Evolutionary conservation across 2,113 vertebrate genomes (phyloP), one percentile per base, ranked within the genome.

Genomic region (Odontophorus gujanensis): DNA sequence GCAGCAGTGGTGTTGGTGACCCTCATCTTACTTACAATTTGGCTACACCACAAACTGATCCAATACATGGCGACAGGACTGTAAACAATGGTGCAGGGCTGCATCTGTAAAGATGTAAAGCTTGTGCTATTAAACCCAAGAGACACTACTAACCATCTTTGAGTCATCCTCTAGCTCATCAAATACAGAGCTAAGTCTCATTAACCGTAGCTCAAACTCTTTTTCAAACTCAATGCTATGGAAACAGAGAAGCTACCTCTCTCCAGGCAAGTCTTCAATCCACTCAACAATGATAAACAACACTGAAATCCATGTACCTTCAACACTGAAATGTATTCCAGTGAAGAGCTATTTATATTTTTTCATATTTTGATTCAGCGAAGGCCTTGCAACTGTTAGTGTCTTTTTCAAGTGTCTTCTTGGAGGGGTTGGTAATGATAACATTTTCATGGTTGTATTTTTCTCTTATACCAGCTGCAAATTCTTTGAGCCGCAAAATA

Each of bases 401-500:
- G 40, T 40, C 40, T 40, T 40, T 40, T 40, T 40, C 40, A 85
- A 77, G 51, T 8, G 6, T 75, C n/a, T 85, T 90, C 51, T 72
- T 59, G 13, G 81, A 82, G 67, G 21, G 63, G 36, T 21, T 53
- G 26, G 19, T 62, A 85, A 63, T 24, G 11, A 68, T 50, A 57
- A 68, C 3, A 42, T 96, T 87, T 81, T 72, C 67, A 47, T 67
- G 48, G 62, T n/a, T 74, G 62, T 53, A 82, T 55, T 88, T 85
- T 8, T 87, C 18, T 85, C 72, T 85, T 34, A 79, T 7, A 59
- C 18, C 43, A 78, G 32, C 10, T 76, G 45, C 30, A 85, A 81
- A 68, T 87, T 87, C 51, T 67, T 58, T 26, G 30, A 53, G 51
- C 26, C 59, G 47, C 51, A 87, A 85, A 79, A 59, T 42, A 62